Percentiles rank a stretch among this genome's conserved stretches.
Evolutionary conservation across 1,140 invertebrate genomes (phyloP).

Genomic region (Nephila pilipes): DNA sequence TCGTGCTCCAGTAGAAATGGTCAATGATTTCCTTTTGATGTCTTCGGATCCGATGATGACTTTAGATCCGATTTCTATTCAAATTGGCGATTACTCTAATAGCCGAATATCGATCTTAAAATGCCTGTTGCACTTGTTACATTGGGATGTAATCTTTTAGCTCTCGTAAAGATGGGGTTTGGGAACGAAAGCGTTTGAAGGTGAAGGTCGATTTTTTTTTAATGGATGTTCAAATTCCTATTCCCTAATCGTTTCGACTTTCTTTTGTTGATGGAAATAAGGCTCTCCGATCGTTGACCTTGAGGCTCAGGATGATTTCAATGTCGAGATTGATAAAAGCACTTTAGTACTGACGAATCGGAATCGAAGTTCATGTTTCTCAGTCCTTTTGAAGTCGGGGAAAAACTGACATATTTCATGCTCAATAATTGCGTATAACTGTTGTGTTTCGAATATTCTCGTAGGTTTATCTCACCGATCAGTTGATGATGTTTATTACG

Average conservation of each 20-base stretch:
- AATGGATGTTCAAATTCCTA: neutral
- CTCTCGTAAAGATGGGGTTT: neutral
- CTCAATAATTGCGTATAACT: too few species aligned
- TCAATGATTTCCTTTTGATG: neutral
- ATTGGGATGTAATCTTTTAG: neutral
- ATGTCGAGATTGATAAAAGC: neutral
- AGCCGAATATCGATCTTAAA: neutral
- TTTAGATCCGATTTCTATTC: constrained; percentile 9
- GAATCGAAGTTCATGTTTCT: too few species aligned
- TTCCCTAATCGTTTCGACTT: neutral
- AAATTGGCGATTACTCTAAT: neutral
- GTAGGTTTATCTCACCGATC: too few species aligned
- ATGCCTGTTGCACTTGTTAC: neutral
- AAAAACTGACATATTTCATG: too few species aligned
- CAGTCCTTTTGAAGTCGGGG: too few species aligned
- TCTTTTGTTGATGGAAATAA: neutral
- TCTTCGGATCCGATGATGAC: neutral
- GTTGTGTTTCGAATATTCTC: too few species aligned
- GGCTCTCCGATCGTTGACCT: neutral
- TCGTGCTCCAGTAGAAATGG: neutral
- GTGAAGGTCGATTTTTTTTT: neutral
- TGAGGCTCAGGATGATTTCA: neutral
- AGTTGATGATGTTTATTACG: too few species aligned
- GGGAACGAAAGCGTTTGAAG: neutral
- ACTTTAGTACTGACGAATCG: too few species aligned